Evolutionary conservation across 1,140 invertebrate genomes (phyloP).

Genomic region (Lerema accius): DNA sequence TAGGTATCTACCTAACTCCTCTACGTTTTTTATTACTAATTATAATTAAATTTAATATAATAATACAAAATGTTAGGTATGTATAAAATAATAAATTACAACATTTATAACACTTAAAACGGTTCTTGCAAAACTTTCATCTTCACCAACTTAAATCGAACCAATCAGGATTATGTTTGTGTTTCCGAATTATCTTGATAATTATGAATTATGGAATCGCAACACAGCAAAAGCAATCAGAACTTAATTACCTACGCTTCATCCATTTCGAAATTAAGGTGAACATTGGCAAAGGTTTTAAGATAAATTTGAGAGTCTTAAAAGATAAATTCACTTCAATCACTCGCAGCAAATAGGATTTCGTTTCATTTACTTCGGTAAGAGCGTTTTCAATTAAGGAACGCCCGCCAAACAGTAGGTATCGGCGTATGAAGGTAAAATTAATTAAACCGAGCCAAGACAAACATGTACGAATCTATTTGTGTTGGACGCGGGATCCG

Average conservation of each 20-base stretch:
- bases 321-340: conserved; percentile 82
- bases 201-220: conserved; percentile 66
- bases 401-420: conserved; percentile 75
- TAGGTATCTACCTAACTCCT: too few relatives aligned
- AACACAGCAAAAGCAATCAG: conserved; percentile 70
- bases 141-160: conserved; percentile 1
- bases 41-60: too few relatives aligned
- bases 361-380: conserved; percentile 80
- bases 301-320: conserved; percentile 80
- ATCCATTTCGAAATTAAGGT: conserved; percentile 56
- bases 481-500: conserved; percentile 66
- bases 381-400: conserved; percentile 82
- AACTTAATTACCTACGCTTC: conserved; percentile 70
- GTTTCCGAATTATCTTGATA: conserved; percentile 21
- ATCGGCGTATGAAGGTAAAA: conserved; percentile 82
- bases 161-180: conserved; percentile 7
- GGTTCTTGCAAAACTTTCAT: neutral
- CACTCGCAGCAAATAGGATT: conserved; percentile 80
- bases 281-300: conserved; percentile 60
- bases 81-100: too few relatives aligned
- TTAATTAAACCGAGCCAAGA: conserved; percentile 81
- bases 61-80: too few relatives aligned
- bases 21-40: too few relatives aligned
- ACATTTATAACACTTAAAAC: too few relatives aligned
- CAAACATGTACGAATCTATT: conserved; percentile 80